Conservation (phyloP, 2,113 vertebrate genomes). For the Bos indicus region DNA sequence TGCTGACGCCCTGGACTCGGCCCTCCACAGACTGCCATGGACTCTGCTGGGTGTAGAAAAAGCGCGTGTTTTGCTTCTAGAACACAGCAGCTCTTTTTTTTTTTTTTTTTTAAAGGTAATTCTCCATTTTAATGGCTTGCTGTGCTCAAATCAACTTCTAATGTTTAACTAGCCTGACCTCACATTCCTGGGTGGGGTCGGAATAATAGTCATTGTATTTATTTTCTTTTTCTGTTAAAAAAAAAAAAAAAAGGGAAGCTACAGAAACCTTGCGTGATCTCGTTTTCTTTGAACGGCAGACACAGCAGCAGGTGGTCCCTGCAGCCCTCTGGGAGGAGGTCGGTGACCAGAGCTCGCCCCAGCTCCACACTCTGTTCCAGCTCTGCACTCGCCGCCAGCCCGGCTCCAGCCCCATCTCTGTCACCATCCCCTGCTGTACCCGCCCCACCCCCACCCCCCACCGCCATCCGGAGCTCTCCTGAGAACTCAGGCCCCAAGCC, state of each 20-base stretch:
- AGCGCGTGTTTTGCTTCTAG: background rate
- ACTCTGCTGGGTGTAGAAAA: too few species aligned
- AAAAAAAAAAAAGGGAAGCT: background rate
- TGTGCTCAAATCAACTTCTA: background rate
- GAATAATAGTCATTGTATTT: background rate
- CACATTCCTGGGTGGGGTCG: background rate
- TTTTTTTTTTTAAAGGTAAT: background rate
- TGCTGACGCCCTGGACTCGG: rapidly evolving
- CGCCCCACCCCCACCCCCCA: too few species aligned
- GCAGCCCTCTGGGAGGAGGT: background rate
- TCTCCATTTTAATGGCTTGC: background rate
- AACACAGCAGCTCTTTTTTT: background rate
- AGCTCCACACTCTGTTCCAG: rapidly evolving
- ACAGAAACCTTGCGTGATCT: background rate
- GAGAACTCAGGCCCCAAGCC: background rate
- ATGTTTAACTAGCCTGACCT: background rate
- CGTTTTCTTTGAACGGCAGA: background rate
- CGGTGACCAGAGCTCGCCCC: background rate
- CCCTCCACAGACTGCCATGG: rapidly evolving
- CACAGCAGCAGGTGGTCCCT: background rate
- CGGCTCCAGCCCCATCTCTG: rapidly evolving
- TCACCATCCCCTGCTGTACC: too few species aligned
- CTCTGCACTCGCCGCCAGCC: background rate
- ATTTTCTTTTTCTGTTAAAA: background rate
- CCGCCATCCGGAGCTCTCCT: rapidly evolving